A percentile compares a stretch with the other conserved stretches of the same genome.
Conservation (phyloP, 1,140 invertebrate genomes). For the Meloidogyne exigua region DNA sequence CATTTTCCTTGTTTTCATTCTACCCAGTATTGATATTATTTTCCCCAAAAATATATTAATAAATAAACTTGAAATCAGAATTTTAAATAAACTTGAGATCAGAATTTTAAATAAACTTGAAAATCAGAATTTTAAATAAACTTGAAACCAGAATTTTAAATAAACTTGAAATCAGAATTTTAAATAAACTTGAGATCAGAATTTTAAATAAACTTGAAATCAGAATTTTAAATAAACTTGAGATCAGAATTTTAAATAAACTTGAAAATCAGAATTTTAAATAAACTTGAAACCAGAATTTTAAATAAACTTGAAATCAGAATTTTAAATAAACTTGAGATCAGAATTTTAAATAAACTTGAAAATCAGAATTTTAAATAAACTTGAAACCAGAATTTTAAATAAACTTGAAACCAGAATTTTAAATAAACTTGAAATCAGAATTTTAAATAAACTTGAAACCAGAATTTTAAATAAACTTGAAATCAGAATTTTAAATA, state of each 20-base stretch:
- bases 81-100: background rate
- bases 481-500: too few relatives aligned
- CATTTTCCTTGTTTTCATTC: background rate
- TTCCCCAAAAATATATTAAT: background rate
- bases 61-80: background rate
- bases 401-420: background rate
- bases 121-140: background rate
- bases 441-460: background rate
- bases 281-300: too few relatives aligned
- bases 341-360: background rate
- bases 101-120: background rate
- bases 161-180: background rate
- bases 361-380: slow-evolving; percentile 4
- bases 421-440: background rate
- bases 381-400: background rate
- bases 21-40: background rate
- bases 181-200: too few relatives aligned
- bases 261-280: background rate
- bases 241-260: background rate
- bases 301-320: background rate
- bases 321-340: background rate
- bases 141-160: background rate
- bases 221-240: background rate
- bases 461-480: background rate
- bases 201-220: background rate